These are phyloP conservation scores for Doryteuthis pealeii DNA, from an alignment of 1,140 invertebrate species.

Conservation along the genomic window DNA sequence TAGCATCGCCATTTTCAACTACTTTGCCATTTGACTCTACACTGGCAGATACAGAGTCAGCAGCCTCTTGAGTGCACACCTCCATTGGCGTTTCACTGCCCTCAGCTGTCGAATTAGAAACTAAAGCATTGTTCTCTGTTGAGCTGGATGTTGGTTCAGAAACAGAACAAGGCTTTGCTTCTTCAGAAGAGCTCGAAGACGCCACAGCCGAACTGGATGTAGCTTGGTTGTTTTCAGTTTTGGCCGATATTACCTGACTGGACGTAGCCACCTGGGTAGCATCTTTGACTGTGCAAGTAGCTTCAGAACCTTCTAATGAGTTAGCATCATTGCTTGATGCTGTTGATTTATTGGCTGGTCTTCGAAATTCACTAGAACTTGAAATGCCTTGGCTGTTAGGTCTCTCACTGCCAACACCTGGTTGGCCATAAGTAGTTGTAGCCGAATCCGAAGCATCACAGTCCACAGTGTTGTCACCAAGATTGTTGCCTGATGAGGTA, in stretches of 20 bases:
- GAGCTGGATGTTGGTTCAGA: not conserved
- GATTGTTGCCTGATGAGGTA: not conserved
- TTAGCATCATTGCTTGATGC: not conserved
- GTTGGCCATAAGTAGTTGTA: not conserved
- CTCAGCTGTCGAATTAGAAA: not conserved
- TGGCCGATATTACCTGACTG: not conserved
- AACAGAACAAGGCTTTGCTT: not conserved
- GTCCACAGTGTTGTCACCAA: not conserved
- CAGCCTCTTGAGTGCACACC: not conserved
- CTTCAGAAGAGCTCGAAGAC: not conserved
- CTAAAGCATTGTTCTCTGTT: not conserved
- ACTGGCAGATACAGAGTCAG: not conserved
- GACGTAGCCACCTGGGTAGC: not conserved
- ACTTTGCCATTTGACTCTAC: not conserved
- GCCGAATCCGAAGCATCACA: not conserved
- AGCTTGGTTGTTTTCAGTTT: not conserved
- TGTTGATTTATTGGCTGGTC: not conserved
- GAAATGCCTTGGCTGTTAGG: not conserved
- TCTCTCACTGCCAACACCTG: not conserved
- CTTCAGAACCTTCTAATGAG: not conserved
- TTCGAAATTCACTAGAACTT: constrained; percentile 2
- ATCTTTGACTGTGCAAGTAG: not conserved
- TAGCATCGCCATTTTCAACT: too few species aligned
- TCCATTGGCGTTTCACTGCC: not conserved
- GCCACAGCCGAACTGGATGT: not conserved